Evolutionary conservation across 2,797 vertebrate genomes (phyloP).

Genomic region (Gymnoscopelus microlampas): DNA sequence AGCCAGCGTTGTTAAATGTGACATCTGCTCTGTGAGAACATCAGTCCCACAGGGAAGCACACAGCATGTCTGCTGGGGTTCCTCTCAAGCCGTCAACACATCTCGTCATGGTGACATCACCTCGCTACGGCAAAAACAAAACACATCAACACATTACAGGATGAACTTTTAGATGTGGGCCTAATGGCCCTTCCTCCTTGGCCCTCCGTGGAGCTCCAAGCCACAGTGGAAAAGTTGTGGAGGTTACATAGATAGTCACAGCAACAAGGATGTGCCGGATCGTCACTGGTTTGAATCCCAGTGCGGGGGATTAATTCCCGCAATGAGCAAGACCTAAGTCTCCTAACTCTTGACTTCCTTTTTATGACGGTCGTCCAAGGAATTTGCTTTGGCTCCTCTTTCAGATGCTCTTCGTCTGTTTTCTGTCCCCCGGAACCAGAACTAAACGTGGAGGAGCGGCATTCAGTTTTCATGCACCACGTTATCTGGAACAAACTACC

Average conservation of each 20-base stretch:
- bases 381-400: too few species aligned
- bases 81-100: slow-evolving; percentile 36
- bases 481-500: too few species aligned
- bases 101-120: slow-evolving; percentile 62
- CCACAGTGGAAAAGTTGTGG: slow-evolving; percentile 24
- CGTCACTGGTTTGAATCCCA: slow-evolving; percentile 16
- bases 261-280: slow-evolving; percentile 12
- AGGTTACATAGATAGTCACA: slow-evolving; percentile 9
- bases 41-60: slow-evolving; percentile 38
- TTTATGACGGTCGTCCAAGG: too few species aligned
- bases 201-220: slow-evolving; percentile 30
- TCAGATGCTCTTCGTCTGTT: too few species aligned
- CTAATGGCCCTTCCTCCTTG: slow-evolving; percentile 26
- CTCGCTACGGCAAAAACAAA: slow-evolving; percentile 56
- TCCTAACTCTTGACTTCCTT: too few species aligned
- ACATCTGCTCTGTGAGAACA: slow-evolving; percentile 8
- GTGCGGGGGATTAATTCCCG: not conserved
- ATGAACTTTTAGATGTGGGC: slow-evolving; percentile 45
- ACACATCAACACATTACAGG: slow-evolving; percentile 49
- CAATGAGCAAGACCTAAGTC: too few species aligned
- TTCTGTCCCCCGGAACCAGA: too few species aligned
- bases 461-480: too few species aligned
- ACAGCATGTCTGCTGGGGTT: slow-evolving; percentile 22
- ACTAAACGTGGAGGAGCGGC: too few species aligned
- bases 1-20: slow-evolving; percentile 3